These are phyloP conservation scores for Diachasma alloeum DNA, from an alignment of 1,140 invertebrate species.

Conservation along the genomic window DNA sequence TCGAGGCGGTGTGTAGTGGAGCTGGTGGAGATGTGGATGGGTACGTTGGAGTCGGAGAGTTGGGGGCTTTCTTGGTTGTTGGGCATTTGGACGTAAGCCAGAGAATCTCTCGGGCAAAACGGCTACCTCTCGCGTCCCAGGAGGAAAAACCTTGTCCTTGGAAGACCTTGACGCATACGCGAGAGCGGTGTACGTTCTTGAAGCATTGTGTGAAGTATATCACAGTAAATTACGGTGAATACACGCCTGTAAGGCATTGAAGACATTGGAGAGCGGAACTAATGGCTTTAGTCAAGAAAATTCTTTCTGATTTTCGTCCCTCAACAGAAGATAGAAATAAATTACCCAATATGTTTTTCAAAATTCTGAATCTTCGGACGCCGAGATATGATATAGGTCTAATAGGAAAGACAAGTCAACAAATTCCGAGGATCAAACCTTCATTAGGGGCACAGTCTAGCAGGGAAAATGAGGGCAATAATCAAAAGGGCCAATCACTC, in stretches of 20 bases:
- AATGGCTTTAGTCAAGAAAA: too few relatives aligned
- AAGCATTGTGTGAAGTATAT: not conserved
- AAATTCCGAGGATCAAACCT: too few relatives aligned
- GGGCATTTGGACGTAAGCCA: slow-evolving; percentile 51
- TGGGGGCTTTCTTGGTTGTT: slow-evolving; percentile 51
- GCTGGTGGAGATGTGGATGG: slow-evolving; percentile 8
- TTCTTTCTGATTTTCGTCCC: too few relatives aligned
- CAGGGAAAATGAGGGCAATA: too few relatives aligned
- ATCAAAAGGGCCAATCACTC: too few relatives aligned
- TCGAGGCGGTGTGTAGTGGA: not conserved
- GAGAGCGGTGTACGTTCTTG: slow-evolving; percentile 16
- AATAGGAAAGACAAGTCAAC: too few relatives aligned
- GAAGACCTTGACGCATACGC: slow-evolving; percentile 10
- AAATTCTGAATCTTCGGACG: too few relatives aligned
- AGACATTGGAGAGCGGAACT: too few relatives aligned
- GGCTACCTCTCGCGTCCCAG: slow-evolving; percentile 40
- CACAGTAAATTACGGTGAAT: not conserved
- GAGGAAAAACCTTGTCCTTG: not conserved
- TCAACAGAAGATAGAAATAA: too few relatives aligned
- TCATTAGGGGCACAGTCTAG: too few relatives aligned
- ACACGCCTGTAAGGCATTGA: not conserved
- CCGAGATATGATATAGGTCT: too few relatives aligned
- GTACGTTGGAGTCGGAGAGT: slow-evolving; percentile 43
- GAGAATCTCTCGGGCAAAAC: slow-evolving; percentile 46
- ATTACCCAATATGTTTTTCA: too few relatives aligned